These are phyloP conservation scores for Hecatera dysodea DNA, from an alignment of 2,888 invertebrate species.

Conservation along the genomic window DNA sequence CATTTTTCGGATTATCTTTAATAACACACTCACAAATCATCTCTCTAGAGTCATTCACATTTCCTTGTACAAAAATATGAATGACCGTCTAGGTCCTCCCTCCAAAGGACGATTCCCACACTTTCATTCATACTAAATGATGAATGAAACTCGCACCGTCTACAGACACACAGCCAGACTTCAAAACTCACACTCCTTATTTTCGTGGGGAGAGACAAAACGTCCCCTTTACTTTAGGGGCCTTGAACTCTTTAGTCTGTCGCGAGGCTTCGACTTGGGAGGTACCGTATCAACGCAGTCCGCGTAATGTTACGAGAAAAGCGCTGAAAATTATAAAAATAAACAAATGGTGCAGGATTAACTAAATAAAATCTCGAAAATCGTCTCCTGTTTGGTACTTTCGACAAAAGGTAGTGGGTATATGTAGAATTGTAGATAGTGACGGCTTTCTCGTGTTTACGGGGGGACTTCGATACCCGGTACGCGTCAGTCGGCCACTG, in stretches of 20 bases:
- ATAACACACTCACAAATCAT: no score
- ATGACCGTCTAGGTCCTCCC: no score
- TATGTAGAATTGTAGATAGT: neutral
- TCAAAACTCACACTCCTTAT: neutral
- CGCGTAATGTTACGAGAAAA: neutral
- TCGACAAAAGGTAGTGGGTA: neutral
- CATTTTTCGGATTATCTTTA: no score
- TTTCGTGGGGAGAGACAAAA: neutral
- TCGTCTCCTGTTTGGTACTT: neutral
- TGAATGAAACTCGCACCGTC: conserved; percentile 1
- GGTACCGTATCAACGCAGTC: conserved; percentile 2
- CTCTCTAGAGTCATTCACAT: no score
- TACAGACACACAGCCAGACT: conserved; percentile 1
- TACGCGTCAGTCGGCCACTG: conserved; percentile 10
- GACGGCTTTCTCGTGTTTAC: neutral
- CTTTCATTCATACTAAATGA: conserved; percentile 8
- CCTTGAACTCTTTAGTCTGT: conserved; percentile 5
- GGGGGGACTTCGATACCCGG: neutral
- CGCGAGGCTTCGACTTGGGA: neutral
- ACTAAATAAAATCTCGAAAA: neutral
- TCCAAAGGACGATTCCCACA: neutral
- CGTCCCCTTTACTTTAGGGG: neutral
- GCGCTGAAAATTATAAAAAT: neutral
- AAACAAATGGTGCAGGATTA: neutral
- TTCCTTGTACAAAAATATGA: no score